These are phyloP conservation scores for Gorsachius magnificus DNA, from an alignment of 2,797 vertebrate genomes.

Conservation along the genomic window DNA sequence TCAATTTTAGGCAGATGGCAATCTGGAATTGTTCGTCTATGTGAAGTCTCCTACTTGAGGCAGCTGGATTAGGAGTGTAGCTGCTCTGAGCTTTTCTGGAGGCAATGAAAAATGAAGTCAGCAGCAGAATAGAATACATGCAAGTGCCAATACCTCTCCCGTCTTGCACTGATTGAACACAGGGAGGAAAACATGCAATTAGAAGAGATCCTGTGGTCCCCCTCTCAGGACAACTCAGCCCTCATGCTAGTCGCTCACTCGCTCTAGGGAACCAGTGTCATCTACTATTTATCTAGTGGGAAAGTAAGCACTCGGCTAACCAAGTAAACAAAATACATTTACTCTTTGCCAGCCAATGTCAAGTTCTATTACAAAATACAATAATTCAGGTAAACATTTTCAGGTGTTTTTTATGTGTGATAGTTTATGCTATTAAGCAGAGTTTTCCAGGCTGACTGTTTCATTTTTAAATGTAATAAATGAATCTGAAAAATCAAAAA, in stretches of 20 bases:
- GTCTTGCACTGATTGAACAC: neutral
- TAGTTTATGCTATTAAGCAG: neutral
- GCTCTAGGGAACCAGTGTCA: neutral
- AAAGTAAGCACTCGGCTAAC: neutral
- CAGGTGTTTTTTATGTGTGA: neutral
- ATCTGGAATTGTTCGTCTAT: neutral
- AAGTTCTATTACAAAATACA: neutral
- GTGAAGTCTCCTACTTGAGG: neutral
- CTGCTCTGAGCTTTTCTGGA: neutral
- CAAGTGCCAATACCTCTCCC: neutral
- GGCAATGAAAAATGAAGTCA: neutral
- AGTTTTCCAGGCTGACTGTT: neutral
- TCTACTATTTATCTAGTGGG: neutral
- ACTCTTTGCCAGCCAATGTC: neutral
- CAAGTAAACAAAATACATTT: neutral
- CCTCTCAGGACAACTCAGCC: neutral
- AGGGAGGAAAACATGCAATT: neutral
- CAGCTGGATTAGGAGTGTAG: neutral
- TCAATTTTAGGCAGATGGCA: neutral
- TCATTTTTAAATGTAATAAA: conserved; percentile 28
- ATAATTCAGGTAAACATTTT: conserved; percentile 31
- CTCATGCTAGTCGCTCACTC: neutral
- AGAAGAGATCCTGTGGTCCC: neutral
- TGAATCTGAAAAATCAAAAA: conserved; percentile 6
- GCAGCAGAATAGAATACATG: neutral